Evolutionary conservation across 1,140 invertebrate genomes (phyloP).

Genomic region (Anastrepha obliqua): DNA sequence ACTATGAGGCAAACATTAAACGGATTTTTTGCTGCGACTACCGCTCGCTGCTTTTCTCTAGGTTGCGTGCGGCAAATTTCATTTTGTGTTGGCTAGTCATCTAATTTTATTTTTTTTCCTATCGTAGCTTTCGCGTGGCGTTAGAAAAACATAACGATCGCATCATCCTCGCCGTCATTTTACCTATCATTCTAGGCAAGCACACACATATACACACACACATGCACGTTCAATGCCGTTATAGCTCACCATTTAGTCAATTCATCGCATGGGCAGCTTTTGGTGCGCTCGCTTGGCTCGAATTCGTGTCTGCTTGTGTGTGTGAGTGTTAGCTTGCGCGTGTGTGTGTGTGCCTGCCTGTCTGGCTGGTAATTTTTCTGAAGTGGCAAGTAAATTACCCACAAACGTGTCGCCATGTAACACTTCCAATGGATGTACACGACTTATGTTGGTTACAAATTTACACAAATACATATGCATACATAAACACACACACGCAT

Average conservation of each 20-base stretch:
- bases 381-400: conserved; percentile 3
- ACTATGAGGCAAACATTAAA: neutral
- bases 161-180: too few relatives aligned
- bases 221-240: too few relatives aligned
- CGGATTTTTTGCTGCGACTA: neutral
- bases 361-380: neutral
- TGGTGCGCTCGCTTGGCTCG: too few relatives aligned
- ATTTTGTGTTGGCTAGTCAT: neutral
- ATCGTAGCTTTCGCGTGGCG: neutral
- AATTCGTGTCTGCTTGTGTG: too few relatives aligned
- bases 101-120: neutral
- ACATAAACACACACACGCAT: neutral
- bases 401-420: neutral
- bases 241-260: too few relatives aligned
- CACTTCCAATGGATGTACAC: neutral
- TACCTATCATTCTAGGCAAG: too few relatives aligned
- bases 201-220: too few relatives aligned
- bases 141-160: neutral
- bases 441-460: neutral
- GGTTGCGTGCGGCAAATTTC: neutral
- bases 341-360: neutral
- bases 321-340: too few relatives aligned
- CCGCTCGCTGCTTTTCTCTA: neutral
- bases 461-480: neutral
- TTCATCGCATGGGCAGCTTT: too few relatives aligned